phyloP scores from a whole-genome alignment of 2,113 vertebrate genomes.

The Ciconia boyciana region DNA sequence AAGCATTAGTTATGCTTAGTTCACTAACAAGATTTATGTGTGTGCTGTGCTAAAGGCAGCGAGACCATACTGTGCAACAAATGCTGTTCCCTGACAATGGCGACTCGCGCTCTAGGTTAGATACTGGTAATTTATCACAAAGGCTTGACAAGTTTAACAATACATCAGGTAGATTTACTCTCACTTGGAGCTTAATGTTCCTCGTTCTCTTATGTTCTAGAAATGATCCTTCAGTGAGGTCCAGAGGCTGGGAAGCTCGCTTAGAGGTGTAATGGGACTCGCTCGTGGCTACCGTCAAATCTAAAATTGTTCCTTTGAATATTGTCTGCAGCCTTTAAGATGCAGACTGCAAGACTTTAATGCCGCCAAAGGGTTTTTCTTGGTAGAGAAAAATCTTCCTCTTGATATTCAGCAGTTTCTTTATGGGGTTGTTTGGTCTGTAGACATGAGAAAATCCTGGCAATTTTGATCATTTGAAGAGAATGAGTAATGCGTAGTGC shows the following conservation, averaged over 20 bases:
- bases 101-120: background rate
- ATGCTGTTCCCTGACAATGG: background rate
- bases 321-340: constrained; percentile 47
- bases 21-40: background rate
- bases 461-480: constrained; percentile 41
- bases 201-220: constrained; percentile 37
- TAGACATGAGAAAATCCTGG: constrained; percentile 9
- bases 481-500: background rate
- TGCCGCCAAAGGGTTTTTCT: constrained; percentile 22
- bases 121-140: background rate
- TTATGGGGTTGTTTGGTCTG: constrained; percentile 28
- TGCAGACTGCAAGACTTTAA: constrained; percentile 25
- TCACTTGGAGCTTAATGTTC: constrained; percentile 33
- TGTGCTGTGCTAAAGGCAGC: background rate
- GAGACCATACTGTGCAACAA: background rate
- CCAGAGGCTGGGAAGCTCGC: background rate
- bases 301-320: constrained; percentile 59
- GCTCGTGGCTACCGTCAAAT: background rate
- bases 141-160: constrained; percentile 25
- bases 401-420: constrained; percentile 50
- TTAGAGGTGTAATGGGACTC: constrained; percentile 53
- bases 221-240: background rate
- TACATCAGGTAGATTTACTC: constrained; percentile 16
- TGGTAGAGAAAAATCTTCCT: constrained; percentile 1
- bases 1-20: constrained; percentile 20